Evolutionary conservation across 1,140 invertebrate genomes (phyloP).

Genomic region (Oryctes rhinoceros): DNA sequence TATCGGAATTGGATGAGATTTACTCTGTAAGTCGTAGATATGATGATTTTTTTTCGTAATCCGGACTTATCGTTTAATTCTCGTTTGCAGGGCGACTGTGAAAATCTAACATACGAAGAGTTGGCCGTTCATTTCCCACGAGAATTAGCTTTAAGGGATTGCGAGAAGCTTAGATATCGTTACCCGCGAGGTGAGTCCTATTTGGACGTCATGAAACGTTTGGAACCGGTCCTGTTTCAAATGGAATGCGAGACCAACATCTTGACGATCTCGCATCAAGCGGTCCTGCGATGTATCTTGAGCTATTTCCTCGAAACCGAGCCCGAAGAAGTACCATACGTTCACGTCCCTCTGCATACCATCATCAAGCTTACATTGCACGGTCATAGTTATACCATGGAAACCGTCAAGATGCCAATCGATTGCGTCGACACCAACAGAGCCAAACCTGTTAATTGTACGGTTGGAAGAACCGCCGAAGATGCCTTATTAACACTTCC

Average conservation of each 20-base stretch:
- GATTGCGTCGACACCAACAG: slow-evolving; percentile 88
- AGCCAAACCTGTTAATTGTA: slow-evolving; percentile 75
- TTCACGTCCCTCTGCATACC: slow-evolving; percentile 91
- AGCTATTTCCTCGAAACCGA: slow-evolving; percentile 87
- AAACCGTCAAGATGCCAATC: slow-evolving; percentile 81
- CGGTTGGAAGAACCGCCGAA: slow-evolving; percentile 67
- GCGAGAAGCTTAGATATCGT: slow-evolving; percentile 91
- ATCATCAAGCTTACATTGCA: slow-evolving; percentile 85
- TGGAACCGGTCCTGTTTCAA: slow-evolving; percentile 82
- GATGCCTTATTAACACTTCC: slow-evolving; percentile 76
- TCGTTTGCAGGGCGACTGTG: slow-evolving; percentile 82
- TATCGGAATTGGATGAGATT: slow-evolving; percentile 86
- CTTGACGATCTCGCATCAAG: slow-evolving; percentile 89
- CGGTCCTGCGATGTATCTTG: slow-evolving; percentile 88
- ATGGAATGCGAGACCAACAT: slow-evolving; percentile 87
- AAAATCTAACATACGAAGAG: slow-evolving; percentile 92
- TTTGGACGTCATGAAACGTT: slow-evolving; percentile 84
- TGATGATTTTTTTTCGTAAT: neutral
- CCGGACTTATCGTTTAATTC: neutral
- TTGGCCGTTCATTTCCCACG: slow-evolving; percentile 89
- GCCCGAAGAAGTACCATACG: slow-evolving; percentile 84
- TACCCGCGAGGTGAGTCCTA: slow-evolving; percentile 94
- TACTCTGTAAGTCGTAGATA: slow-evolving; percentile 76
- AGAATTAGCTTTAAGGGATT: slow-evolving; percentile 90
- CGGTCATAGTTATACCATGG: slow-evolving; percentile 84